Evolutionary conservation across 2,888 invertebrate genomes (phyloP).

Genomic region (Mayetiola destructor): DNA sequence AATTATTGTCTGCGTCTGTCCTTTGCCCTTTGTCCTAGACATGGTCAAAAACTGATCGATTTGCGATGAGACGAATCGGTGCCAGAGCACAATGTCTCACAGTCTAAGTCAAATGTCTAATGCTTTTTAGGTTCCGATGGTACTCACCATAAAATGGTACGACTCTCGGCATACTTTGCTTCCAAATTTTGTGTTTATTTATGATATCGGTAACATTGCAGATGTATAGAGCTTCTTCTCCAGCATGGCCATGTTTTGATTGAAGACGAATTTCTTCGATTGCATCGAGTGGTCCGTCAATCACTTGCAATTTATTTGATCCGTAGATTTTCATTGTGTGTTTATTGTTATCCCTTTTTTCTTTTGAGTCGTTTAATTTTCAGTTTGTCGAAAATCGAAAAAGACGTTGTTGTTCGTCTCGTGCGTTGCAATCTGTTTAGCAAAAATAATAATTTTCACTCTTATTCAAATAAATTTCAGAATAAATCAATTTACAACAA

Average conservation of each 20-base stretch:
- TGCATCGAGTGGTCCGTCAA: conserved; percentile 11
- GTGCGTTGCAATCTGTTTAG: not conserved
- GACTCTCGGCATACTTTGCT: conserved; percentile 1
- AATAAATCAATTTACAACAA: not conserved
- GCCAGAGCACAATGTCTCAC: too few relatives aligned
- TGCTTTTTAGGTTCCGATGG: too few relatives aligned
- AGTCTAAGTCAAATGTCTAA: too few relatives aligned
- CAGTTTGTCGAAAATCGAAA: not conserved
- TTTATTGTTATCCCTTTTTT: not conserved
- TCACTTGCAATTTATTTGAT: not conserved
- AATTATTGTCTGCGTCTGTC: too few relatives aligned
- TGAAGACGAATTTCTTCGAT: not conserved
- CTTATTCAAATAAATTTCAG: not conserved
- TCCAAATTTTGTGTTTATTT: conserved; percentile 8
- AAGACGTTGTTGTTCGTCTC: not conserved
- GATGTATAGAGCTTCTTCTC: conserved; percentile 3
- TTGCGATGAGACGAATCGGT: too few relatives aligned
- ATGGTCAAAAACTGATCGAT: too few relatives aligned
- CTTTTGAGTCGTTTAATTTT: too few relatives aligned
- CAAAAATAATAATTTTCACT: not conserved
- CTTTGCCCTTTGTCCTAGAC: too few relatives aligned
- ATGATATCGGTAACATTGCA: conserved; percentile 11
- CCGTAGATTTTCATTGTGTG: not conserved
- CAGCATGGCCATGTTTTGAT: not conserved
- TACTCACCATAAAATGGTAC: conserved; percentile 12